phyloP scores from a whole-genome alignment of 2,113 vertebrate species.

The Proteles cristata region DNA sequence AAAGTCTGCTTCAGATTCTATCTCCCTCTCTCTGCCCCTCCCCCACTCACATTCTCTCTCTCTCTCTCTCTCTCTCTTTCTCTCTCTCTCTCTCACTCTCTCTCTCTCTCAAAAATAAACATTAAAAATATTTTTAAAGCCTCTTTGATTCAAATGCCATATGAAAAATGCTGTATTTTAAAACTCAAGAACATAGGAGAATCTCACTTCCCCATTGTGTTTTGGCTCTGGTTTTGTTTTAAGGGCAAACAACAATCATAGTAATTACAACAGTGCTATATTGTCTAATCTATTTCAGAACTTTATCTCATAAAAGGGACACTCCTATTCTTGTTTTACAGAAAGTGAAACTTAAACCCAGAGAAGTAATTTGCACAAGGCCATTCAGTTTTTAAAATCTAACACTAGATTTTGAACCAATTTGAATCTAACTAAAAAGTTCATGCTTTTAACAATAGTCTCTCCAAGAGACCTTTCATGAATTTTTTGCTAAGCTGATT shows the following conservation, averaged over 20 bases:
- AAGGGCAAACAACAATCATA: background rate
- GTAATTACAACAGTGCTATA: background rate
- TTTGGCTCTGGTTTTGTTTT: background rate
- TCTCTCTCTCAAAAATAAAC: no score
- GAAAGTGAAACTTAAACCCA: slow-evolving; percentile 7
- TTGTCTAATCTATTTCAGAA: background rate
- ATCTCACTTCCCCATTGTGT: background rate
- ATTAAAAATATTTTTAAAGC: background rate
- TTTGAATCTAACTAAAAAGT: background rate
- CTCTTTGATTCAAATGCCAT: background rate
- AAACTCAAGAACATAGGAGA: background rate
- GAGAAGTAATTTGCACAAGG: background rate
- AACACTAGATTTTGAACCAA: background rate
- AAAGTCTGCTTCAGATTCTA: no score
- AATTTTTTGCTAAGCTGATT: background rate
- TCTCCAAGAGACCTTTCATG: background rate
- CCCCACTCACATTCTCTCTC: no score
- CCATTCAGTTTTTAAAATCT: background rate
- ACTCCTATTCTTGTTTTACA: background rate
- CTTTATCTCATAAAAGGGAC: background rate
- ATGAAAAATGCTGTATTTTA: background rate
- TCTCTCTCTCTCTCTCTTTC: no score
- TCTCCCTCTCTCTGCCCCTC: no score
- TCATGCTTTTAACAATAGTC: background rate
- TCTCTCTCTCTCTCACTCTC: no score